Conservation (phyloP, 2,113 vertebrate species). For the Ondatra zibethicus region DNA sequence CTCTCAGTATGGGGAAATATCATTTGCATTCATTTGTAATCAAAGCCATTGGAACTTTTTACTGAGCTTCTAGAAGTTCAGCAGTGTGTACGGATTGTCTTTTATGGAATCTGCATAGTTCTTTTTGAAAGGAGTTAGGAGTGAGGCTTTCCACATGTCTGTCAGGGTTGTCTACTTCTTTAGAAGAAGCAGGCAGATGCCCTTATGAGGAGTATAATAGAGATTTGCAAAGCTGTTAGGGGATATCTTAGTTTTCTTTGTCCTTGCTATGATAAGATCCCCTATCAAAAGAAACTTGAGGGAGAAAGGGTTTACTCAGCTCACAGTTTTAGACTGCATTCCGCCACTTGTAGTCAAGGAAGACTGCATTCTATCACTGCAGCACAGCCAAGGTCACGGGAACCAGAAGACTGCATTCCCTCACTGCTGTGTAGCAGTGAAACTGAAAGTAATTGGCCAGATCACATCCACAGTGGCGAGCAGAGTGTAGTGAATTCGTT, state of each 20-base stretch:
- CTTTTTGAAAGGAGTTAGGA: neutral
- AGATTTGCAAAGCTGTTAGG: neutral
- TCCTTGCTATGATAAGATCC: neutral
- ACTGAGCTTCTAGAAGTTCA: slow-evolving; percentile 38
- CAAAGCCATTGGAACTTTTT: slow-evolving; percentile 28
- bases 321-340: neutral
- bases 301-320: neutral
- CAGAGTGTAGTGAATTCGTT: neutral
- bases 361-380: neutral
- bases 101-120: neutral
- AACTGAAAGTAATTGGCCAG: neutral
- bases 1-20: neutral
- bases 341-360: too few species aligned
- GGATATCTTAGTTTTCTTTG: neutral
- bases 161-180: neutral
- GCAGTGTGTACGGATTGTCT: neutral
- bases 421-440: neutral
- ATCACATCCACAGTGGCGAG: neutral
- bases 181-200: neutral
- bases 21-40: slow-evolving; percentile 43
- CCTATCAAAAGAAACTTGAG: neutral
- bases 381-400: too few species aligned
- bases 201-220: neutral
- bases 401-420: too few species aligned
- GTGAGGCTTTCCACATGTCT: neutral